phyloP scores from a whole-genome alignment of 2,113 vertebrate genomes.

The Papio anubis region DNA sequence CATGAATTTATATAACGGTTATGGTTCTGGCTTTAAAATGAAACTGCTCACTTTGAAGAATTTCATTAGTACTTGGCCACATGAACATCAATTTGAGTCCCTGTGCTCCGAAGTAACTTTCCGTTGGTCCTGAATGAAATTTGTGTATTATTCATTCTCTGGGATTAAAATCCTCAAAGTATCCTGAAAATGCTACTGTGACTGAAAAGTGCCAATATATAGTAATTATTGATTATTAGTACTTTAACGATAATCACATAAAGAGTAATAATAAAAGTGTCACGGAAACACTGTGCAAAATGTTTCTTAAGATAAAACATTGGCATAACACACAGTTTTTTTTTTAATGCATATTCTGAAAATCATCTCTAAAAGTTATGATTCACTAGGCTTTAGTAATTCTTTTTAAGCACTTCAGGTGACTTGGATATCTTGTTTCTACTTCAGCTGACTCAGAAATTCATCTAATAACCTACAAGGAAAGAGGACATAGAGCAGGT shows the following conservation, averaged over 20 bases:
- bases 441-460: not conserved
- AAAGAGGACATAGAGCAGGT: not conserved
- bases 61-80: not conserved
- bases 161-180: not conserved
- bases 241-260: not conserved
- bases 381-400: not conserved
- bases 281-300: not conserved
- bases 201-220: not conserved
- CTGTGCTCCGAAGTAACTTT: not conserved
- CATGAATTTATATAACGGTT: not conserved
- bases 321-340: not conserved
- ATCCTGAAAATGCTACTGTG: not conserved
- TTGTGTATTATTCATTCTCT: not conserved
- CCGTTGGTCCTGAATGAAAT: not conserved
- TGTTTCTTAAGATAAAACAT: not conserved
- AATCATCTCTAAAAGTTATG: not conserved
- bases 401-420: not conserved
- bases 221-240: not conserved
- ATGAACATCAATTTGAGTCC: not conserved
- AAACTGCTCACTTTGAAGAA: not conserved
- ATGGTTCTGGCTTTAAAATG: not conserved
- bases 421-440: not conserved
- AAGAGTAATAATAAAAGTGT: not conserved
- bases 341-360: not conserved
- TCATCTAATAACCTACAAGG: not conserved